These are phyloP conservation scores for Peromyscus aztecus DNA, from an alignment of 2,797 vertebrate genomes.

Conservation along the genomic window DNA sequence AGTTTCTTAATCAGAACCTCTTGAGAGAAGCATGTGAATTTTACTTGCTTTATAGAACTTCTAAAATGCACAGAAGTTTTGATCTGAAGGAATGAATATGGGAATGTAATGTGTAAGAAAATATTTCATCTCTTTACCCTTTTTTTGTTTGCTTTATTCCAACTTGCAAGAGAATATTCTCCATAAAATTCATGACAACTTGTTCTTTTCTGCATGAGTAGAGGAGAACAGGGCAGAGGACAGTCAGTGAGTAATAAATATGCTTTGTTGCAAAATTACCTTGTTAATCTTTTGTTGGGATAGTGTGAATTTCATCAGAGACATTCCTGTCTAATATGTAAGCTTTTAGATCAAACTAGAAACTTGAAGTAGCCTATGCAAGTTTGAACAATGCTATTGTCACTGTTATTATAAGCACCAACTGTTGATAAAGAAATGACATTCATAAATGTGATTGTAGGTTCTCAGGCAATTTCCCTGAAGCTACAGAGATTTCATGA, in stretches of 20 bases:
- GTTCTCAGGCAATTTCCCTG: background rate
- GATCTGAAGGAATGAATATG: background rate
- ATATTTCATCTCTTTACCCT: background rate
- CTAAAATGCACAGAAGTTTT: background rate
- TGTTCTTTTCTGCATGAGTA: conserved; percentile 51
- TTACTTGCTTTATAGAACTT: background rate
- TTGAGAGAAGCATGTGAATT: background rate
- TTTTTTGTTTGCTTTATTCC: background rate
- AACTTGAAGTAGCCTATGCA: background rate
- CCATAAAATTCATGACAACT: conserved; percentile 23
- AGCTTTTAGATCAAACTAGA: background rate
- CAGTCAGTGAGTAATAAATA: conserved; percentile 17
- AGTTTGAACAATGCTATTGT: background rate
- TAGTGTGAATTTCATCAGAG: background rate
- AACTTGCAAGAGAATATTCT: background rate
- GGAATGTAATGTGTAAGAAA: background rate
- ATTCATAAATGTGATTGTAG: background rate
- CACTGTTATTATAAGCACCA: background rate
- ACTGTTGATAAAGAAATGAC: background rate
- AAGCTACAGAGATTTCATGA: background rate
- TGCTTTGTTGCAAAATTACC: conserved; percentile 9
- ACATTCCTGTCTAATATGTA: conserved; percentile 40
- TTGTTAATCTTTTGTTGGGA: conserved; percentile 7
- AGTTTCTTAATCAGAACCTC: background rate
- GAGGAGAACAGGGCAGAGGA: conserved; percentile 18